phyloP scores from a whole-genome alignment of 2,797 vertebrate species.

The Pangasius krempfi region DNA sequence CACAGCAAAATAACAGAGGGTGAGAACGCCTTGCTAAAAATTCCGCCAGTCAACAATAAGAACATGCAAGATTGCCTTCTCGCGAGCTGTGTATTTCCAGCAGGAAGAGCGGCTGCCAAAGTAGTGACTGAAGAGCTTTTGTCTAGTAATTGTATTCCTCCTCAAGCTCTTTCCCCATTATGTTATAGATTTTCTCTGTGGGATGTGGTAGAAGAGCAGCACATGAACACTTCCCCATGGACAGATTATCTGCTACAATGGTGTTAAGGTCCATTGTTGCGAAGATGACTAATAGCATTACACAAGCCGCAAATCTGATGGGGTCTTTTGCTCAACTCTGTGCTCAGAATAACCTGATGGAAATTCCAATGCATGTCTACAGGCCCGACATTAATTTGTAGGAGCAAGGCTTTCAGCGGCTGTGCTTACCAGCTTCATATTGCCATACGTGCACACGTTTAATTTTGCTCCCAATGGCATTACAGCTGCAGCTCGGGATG shows the following conservation, averaged over 20 bases:
- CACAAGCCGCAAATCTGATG: slow-evolving; percentile 52
- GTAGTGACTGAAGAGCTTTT: slow-evolving; percentile 43
- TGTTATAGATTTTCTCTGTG: slow-evolving; percentile 59
- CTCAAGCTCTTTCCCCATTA: slow-evolving; percentile 57
- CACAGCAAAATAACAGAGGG: slow-evolving; percentile 28
- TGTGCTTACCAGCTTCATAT: slow-evolving; percentile 13
- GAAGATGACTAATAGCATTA: slow-evolving; percentile 56
- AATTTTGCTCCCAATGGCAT: slow-evolving; percentile 13
- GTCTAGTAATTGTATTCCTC: slow-evolving; percentile 60
- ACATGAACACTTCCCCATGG: slow-evolving; percentile 46
- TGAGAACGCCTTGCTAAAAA: slow-evolving; percentile 45
- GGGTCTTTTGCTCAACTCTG: slow-evolving; percentile 34
- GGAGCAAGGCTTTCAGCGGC: slow-evolving; percentile 17
- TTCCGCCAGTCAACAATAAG: slow-evolving; percentile 43
- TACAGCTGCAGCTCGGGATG: neutral
- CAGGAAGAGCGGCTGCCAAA: slow-evolving; percentile 46
- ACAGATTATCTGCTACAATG: slow-evolving; percentile 55
- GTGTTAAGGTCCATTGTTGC: slow-evolving; percentile 54
- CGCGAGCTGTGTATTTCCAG: slow-evolving; percentile 47
- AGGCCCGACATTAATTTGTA: slow-evolving; percentile 35
- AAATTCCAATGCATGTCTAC: slow-evolving; percentile 25
- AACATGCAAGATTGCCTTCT: slow-evolving; percentile 45
- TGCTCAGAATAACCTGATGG: slow-evolving; percentile 44
- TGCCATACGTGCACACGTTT: slow-evolving; percentile 22
- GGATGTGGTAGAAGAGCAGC: slow-evolving; percentile 47